A percentile compares a stretch with the other conserved stretches of the same genome.
Evolutionary conservation across 2,113 vertebrate species (phyloP).

Genomic region (Myrmecobius fasciatus): DNA sequence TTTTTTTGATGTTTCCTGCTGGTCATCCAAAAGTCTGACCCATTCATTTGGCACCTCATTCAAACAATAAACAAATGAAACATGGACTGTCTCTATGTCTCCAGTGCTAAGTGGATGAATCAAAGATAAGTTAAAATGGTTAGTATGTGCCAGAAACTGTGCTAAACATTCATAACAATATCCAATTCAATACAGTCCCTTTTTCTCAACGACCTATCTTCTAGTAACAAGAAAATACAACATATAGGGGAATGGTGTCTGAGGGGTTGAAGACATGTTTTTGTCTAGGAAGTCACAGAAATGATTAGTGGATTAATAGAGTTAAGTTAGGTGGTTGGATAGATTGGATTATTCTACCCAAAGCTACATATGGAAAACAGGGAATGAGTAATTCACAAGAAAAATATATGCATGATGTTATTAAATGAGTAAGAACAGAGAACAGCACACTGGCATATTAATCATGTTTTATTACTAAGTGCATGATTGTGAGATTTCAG

Average conservation of each 20-base stretch:
- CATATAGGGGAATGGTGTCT: background rate
- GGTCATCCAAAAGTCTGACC: background rate
- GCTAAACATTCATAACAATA: background rate
- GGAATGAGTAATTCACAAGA: background rate
- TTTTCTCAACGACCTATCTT: background rate
- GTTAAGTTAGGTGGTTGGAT: background rate
- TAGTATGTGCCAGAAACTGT: background rate
- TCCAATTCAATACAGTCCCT: background rate
- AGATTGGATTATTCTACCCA: background rate
- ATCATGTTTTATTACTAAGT: background rate
- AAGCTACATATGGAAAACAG: background rate
- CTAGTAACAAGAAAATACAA: background rate
- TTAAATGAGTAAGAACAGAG: background rate
- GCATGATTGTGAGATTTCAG: background rate
- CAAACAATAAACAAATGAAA: background rate
- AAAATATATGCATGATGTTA: background rate
- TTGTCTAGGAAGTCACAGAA: background rate
- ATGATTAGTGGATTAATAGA: background rate
- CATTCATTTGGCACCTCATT: background rate
- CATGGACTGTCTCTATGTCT: background rate
- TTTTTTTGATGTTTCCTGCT: background rate
- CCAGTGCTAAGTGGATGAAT: background rate
- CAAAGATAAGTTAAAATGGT: constrained; percentile 2
- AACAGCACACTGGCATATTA: background rate
- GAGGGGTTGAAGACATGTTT: background rate